A percentile compares a stretch with the other conserved stretches of the same genome.
Conservation (phyloP, 2,888 invertebrate genomes). For the Theodoxus fluviatilis region DNA sequence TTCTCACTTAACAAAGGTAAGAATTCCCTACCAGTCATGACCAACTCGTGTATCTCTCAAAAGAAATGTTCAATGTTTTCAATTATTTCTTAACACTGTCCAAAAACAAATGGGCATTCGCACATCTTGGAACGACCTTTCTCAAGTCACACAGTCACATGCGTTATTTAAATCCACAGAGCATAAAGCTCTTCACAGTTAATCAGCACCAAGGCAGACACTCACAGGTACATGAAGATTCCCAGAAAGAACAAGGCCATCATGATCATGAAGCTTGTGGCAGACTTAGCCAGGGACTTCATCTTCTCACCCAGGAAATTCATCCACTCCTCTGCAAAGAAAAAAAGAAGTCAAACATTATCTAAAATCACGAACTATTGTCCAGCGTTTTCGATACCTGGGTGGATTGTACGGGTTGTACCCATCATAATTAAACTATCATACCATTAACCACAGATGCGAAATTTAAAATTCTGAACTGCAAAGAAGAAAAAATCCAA, state of each 20-base stretch:
- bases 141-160: too few species aligned
- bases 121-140: too few species aligned
- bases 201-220: constrained; percentile 20
- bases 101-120: too few species aligned
- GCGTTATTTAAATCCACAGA: too few species aligned
- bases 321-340: constrained; percentile 51
- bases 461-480: background rate
- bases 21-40: too few species aligned
- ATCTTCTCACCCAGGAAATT: constrained; percentile 46
- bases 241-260: constrained; percentile 47
- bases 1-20: too few species aligned
- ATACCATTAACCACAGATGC: background rate
- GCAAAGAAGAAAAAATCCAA: too few species aligned
- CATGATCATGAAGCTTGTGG: constrained; percentile 43
- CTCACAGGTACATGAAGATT: constrained; percentile 52
- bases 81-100: too few species aligned
- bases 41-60: too few species aligned
- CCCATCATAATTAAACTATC: background rate
- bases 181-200: too few species aligned
- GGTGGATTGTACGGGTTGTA: background rate
- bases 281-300: constrained; percentile 24
- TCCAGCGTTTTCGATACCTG: background rate
- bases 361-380: background rate
- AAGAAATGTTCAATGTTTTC: too few species aligned
- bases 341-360: background rate